These are phyloP conservation scores for Rallus limicola DNA, from an alignment of 2,113 vertebrate species.

Conservation along the genomic window DNA sequence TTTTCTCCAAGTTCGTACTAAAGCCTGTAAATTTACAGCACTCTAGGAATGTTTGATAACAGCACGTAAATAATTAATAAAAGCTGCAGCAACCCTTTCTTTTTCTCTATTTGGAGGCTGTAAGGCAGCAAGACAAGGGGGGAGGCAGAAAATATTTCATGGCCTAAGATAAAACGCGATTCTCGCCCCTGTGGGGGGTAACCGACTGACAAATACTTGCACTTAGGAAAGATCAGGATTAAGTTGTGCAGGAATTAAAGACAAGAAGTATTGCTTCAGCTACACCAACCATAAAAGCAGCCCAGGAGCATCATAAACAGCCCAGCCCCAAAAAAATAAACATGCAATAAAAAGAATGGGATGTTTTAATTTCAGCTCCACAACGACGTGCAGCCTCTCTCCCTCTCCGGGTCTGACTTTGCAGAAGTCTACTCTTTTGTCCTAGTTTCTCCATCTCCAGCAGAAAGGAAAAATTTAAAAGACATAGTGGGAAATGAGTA, in stretches of 20 bases:
- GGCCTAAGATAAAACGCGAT: background rate
- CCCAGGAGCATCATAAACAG: conserved; percentile 27
- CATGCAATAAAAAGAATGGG: background rate
- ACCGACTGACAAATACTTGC: conserved; percentile 22
- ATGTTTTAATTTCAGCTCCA: background rate
- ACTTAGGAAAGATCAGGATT: conserved; percentile 4
- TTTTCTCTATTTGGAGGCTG: conserved; percentile 18
- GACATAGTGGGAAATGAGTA: background rate
- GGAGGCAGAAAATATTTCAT: conserved; percentile 43
- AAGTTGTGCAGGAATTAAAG: conserved; percentile 32
- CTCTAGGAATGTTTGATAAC: conserved; percentile 65
- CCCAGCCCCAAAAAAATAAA: background rate
- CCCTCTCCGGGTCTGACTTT: background rate
- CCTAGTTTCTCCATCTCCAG: background rate
- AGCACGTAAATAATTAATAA: conserved; percentile 64
- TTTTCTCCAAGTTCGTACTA: conserved; percentile 49
- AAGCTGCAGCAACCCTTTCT: conserved; percentile 45
- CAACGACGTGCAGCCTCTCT: background rate
- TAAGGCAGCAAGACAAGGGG: conserved; percentile 6
- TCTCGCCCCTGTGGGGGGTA: conserved; percentile 20
- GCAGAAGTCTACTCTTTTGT: background rate
- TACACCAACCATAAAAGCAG: background rate
- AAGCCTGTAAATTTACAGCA: conserved; percentile 44
- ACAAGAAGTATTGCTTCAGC: background rate
- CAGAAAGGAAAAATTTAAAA: background rate